phyloP scores from a whole-genome alignment of 2,797 vertebrate genomes.

The Champsocephalus gunnari region DNA sequence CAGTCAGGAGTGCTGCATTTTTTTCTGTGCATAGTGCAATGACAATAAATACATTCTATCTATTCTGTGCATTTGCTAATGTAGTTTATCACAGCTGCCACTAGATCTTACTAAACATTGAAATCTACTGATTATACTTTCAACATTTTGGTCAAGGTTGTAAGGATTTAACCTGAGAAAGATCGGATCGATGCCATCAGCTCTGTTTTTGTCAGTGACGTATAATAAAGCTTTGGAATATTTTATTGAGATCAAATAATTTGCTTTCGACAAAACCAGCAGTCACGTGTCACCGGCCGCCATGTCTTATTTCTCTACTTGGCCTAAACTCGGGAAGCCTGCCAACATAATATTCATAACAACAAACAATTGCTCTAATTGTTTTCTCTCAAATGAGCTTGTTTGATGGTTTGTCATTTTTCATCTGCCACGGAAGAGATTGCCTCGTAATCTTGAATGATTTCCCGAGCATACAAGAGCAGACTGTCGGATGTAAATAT shows the following conservation, averaged over 20 bases:
- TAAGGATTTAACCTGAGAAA: neutral
- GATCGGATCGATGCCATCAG: neutral
- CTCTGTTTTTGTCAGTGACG: neutral
- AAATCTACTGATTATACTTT: constrained; percentile 1
- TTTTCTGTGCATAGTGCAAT: too few species aligned
- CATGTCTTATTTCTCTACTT: constrained; percentile 14
- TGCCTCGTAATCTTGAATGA: constrained; percentile 43
- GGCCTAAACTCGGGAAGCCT: neutral
- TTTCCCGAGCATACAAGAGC: constrained; percentile 51
- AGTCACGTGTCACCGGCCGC: neutral
- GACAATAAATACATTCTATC: too few species aligned
- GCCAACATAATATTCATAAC: neutral
- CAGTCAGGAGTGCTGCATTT: too few species aligned
- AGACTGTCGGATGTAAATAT: constrained; percentile 50
- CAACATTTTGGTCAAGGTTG: neutral
- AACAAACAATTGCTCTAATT: constrained; percentile 17
- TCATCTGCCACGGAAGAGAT: constrained; percentile 39
- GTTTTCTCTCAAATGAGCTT: constrained; percentile 19
- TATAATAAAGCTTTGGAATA: too few species aligned
- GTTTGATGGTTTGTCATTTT: constrained; percentile 50
- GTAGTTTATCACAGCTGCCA: neutral
- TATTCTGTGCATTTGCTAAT: neutral
- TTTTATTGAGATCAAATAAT: neutral
- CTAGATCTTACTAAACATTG: neutral
- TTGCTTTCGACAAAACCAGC: neutral